Base-by-base conservation (phyloP, 2,113 vertebrate genomes). In the Hiodon alosoides region DNA sequence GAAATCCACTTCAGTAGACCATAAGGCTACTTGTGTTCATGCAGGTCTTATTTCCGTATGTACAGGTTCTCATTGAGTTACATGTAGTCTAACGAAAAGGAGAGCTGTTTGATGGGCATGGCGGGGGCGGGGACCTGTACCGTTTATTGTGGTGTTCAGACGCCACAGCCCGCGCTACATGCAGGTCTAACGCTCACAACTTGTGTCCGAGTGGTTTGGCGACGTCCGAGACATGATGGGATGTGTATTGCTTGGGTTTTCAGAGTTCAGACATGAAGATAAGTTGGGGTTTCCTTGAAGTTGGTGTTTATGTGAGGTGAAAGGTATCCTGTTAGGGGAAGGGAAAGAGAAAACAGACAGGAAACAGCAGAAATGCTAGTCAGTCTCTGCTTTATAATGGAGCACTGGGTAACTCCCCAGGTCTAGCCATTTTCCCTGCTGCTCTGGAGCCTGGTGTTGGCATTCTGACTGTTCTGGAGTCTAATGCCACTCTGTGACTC, bases 151-250 rank as follows among this genome's bases (percentile, higher is more conserved):
- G 86, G 89, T 90, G 85, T 85, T 88, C 86, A 87, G 84, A 76
- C 85, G 86, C 88, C 85, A 87, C 84, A 87, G 86, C 87, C 87
- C 90, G 90, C 91, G 89, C 88, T 87, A 89, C 96, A 94, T 94
- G 95, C 94, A 94, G 94, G 95, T 92, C 93, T 97, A 97, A 98
- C 98, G 97, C 97, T 98, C 91, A 91, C 95, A 97, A 96, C 94
- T 96, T 92, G 92, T 83, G 82, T 89, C 84, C 95, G 87, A 86
- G 91, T 81, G 91, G 87, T 90, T 92, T 90, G 31, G 31, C 90
- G 90, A 94, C 91, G 93, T 94, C 89, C 91, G 86, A 82, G 89
- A 93, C 79, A 82, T 79, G 82, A 86, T 76, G 90, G 90, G 76
- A 81, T 17, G 13, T 84, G 73, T 55, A 83, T 77, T 81, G 72